These are phyloP conservation scores for Oryzias sinensis DNA, from an alignment of 2,797 vertebrate genomes.

Conservation along the genomic window DNA sequence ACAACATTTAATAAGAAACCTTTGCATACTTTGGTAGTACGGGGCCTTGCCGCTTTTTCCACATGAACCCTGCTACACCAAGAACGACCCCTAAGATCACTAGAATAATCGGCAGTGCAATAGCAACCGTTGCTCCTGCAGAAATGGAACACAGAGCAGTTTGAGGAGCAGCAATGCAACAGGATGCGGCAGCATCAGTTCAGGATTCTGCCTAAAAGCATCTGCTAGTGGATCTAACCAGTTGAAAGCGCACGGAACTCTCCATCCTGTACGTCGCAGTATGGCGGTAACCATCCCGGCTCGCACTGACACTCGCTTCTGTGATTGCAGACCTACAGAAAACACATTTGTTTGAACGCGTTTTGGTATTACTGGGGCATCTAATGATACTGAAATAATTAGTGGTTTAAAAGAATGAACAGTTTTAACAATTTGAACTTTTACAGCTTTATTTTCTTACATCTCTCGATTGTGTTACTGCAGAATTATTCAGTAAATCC, in stretches of 20 bases:
- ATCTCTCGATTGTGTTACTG: too few species aligned
- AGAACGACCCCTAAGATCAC: conserved; percentile 46
- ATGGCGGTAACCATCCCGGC: conserved; percentile 72
- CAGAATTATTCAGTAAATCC: too few species aligned
- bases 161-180: neutral
- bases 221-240: conserved; percentile 45
- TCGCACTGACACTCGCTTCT: conserved; percentile 75
- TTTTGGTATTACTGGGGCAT: too few species aligned
- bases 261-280: conserved; percentile 35
- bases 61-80: conserved; percentile 34
- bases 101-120: conserved; percentile 35
- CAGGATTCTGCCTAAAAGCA: neutral
- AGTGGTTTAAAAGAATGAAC: too few species aligned
- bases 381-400: too few species aligned
- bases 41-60: conserved; percentile 54
- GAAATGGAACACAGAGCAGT: neutral
- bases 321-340: conserved; percentile 79
- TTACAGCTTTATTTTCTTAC: too few species aligned
- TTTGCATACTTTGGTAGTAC: conserved; percentile 46
- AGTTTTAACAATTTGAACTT: too few species aligned
- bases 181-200: too few species aligned
- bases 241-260: neutral
- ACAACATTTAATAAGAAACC: neutral
- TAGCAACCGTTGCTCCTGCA: conserved; percentile 37
- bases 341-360: neutral